Evolutionary conservation across 2,797 vertebrate species (phyloP).

Genomic region (Perodicticus potto): DNA sequence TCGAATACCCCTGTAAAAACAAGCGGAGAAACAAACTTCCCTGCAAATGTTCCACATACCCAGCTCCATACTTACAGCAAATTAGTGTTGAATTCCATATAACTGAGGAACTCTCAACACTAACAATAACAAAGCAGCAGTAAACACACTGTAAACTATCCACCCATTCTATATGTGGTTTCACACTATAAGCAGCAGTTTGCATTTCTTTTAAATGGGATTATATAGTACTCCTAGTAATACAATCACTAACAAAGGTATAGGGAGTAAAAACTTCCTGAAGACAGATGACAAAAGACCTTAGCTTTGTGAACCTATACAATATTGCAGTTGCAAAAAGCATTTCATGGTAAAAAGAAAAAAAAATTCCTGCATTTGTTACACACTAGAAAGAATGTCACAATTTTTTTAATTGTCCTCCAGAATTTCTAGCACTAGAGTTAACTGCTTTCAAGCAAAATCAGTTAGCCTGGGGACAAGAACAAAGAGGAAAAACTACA

Average conservation of each 20-base stretch:
- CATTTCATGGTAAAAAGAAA: conserved; percentile 7
- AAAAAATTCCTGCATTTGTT: conserved; percentile 16
- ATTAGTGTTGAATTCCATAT: conserved; percentile 86
- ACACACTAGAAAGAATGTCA: conserved; percentile 10
- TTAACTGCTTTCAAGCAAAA: conserved; percentile 45
- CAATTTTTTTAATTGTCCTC: conserved; percentile 44
- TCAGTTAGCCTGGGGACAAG: neutral
- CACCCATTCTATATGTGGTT: conserved; percentile 80
- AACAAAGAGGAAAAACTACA: conserved; percentile 46
- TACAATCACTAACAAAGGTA: conserved; percentile 75
- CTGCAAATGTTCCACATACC: conserved; percentile 99
- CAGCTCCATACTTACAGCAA: conserved; percentile 89
- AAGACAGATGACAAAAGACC: conserved; percentile 74
- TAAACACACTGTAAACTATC: conserved; percentile 79
- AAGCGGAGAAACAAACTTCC: conserved; percentile 99
- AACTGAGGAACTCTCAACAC: conserved; percentile 85
- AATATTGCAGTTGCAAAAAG: conserved; percentile 36
- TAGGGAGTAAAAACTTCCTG: conserved; percentile 82
- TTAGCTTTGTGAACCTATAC: conserved; percentile 74
- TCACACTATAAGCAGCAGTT: conserved; percentile 75
- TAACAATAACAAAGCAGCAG: conserved; percentile 84
- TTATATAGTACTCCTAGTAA: conserved; percentile 67
- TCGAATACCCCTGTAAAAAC: conserved; percentile 99
- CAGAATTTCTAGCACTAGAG: conserved; percentile 30
- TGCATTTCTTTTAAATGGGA: conserved; percentile 74